Evolutionary conservation across 1,140 invertebrate species (phyloP).

Genomic region (Kradibia gibbosae): DNA sequence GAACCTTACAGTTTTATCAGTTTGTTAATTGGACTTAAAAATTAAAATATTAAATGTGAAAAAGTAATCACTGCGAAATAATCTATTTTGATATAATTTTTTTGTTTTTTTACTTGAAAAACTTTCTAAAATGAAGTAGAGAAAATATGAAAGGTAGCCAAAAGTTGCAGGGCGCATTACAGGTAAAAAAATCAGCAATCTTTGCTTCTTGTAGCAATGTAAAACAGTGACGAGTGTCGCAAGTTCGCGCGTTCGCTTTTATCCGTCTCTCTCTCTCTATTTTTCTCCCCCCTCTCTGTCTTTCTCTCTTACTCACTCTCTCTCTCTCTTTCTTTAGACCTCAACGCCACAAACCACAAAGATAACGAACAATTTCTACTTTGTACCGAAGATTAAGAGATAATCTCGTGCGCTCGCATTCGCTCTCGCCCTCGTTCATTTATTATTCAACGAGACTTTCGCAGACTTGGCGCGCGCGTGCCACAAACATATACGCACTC

Average conservation of each 20-base stretch:
- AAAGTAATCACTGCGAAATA: too few species aligned
- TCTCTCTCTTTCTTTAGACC: too few species aligned
- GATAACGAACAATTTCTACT: conserved; percentile 47
- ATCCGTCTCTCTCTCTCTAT: background rate
- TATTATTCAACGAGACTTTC: conserved; percentile 50
- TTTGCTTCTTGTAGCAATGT: background rate
- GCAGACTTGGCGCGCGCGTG: conserved; percentile 20
- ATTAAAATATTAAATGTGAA: too few species aligned
- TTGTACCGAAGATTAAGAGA: conserved; percentile 47
- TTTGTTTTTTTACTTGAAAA: background rate
- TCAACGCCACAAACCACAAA: conserved; percentile 2
- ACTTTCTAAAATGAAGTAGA: background rate
- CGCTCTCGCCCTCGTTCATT: conserved; percentile 26
- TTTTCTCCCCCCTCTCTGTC: too few species aligned
- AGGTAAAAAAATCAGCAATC: background rate
- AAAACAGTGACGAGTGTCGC: conserved; percentile 41
- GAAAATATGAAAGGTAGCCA: background rate
- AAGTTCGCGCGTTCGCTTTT: conserved; percentile 20
- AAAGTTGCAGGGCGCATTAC: background rate
- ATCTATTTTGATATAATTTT: background rate
- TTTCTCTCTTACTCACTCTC: too few species aligned
- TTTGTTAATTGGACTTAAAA: too few species aligned
- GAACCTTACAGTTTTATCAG: too few species aligned
- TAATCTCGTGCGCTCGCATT: conserved; percentile 26
- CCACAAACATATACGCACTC: background rate